Evolutionary conservation across 2,797 vertebrate species (phyloP).

Genomic region (Periophthalmus magnuspinnatus): DNA sequence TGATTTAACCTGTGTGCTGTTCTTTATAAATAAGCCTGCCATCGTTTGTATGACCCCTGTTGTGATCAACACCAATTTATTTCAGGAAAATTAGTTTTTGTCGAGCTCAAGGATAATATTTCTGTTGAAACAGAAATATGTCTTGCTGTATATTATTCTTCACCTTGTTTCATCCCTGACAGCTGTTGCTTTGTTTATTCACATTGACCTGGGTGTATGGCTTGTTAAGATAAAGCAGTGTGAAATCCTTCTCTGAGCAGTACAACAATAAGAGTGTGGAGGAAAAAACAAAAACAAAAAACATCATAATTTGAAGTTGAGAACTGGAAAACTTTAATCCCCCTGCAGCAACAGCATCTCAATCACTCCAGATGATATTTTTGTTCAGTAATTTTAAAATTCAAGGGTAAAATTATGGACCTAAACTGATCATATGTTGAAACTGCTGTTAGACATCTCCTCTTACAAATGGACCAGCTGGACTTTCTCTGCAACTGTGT

Average conservation of each 20-base stretch:
- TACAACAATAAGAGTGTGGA: neutral
- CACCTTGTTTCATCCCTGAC: too few relatives aligned
- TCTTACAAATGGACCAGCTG: constrained; percentile 51
- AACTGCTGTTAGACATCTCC: constrained; percentile 36
- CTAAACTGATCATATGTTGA: constrained; percentile 17
- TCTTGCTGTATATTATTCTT: neutral
- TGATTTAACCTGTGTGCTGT: neutral
- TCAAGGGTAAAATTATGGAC: neutral
- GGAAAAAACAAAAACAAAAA: neutral
- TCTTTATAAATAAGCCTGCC: neutral
- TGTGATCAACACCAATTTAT: constrained; percentile 13
- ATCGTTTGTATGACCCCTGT: constrained; percentile 12
- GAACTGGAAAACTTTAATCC: neutral
- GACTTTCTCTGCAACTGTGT: constrained; percentile 31
- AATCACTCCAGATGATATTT: neutral
- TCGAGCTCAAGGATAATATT: constrained; percentile 3
- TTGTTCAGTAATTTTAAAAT: neutral
- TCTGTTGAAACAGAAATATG: constrained; percentile 19
- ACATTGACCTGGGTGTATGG: neutral
- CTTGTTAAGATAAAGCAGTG: neutral
- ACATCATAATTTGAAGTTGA: neutral
- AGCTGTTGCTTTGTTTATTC: neutral
- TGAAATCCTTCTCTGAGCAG: neutral
- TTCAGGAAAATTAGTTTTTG: constrained; percentile 23
- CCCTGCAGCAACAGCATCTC: neutral